phyloP scores from a whole-genome alignment of 1,140 invertebrate genomes.

The Lasioglossum albipes region DNA sequence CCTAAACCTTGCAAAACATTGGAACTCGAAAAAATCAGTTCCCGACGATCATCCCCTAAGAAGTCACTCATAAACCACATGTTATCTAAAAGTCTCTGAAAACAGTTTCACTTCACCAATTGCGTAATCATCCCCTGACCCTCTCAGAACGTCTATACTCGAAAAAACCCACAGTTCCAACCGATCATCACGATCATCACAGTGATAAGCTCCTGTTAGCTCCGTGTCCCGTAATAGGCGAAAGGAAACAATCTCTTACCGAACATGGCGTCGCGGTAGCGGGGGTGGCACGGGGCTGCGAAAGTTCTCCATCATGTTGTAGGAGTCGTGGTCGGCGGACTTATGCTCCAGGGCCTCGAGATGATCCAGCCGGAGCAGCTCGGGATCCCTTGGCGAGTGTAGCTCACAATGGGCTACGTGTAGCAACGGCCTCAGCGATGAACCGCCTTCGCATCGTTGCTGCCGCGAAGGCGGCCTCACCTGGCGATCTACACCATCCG shows the following conservation, averaged over 20 bases:
- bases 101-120: too few species aligned
- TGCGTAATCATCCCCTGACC: too few species aligned
- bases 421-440: slow-evolving; percentile 75
- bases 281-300: slow-evolving; percentile 77
- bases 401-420: slow-evolving; percentile 79
- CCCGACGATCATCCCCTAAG: too few species aligned
- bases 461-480: slow-evolving; percentile 74
- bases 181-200: too few species aligned
- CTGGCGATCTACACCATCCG: slow-evolving; percentile 76
- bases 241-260: slow-evolving; percentile 68
- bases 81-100: too few species aligned
- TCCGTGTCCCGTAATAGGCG: not conserved
- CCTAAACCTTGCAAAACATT: too few species aligned
- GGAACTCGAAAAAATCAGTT: too few species aligned
- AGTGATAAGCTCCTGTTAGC: too few species aligned
- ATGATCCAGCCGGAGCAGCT: slow-evolving; percentile 76
- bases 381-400: slow-evolving; percentile 77
- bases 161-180: too few species aligned
- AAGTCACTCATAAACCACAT: too few species aligned
- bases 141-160: too few species aligned
- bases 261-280: slow-evolving; percentile 75
- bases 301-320: slow-evolving; percentile 79
- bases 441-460: slow-evolving; percentile 77
- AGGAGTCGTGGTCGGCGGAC: slow-evolving; percentile 71
- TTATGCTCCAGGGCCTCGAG: slow-evolving; percentile 75